Conservation (phyloP, 1,140 invertebrate genomes). For the Zaprionus gabonicus region DNA sequence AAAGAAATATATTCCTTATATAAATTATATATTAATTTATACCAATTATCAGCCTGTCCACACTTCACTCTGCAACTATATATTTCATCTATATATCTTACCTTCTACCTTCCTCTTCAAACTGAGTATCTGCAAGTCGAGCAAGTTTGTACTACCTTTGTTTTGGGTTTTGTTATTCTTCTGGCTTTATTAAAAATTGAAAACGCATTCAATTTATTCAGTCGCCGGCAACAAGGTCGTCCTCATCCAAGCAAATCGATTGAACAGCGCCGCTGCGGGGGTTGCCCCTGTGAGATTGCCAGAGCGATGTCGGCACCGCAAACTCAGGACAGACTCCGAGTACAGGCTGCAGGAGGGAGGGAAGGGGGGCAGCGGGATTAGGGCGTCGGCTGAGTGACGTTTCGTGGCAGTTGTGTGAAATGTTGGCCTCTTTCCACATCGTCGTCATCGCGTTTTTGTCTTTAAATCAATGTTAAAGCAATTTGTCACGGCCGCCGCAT, state of each 20-base stretch:
- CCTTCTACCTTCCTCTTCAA: not conserved
- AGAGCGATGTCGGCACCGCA: not conserved
- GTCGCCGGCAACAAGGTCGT: slow-evolving; percentile 68
- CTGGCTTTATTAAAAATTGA: slow-evolving; percentile 79
- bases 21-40: too few relatives aligned
- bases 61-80: too few relatives aligned
- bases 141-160: not conserved
- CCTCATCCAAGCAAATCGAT: slow-evolving; percentile 65
- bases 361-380: slow-evolving; percentile 48
- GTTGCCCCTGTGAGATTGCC: slow-evolving; percentile 24
- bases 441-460: slow-evolving; percentile 54
- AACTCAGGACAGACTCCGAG: not conserved
- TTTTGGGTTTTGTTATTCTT: slow-evolving; percentile 40
- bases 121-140: slow-evolving; percentile 25
- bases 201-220: slow-evolving; percentile 83
- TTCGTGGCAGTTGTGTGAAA: slow-evolving; percentile 81
- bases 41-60: too few relatives aligned
- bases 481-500: slow-evolving; percentile 72
- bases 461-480: slow-evolving; percentile 81
- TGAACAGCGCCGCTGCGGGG: slow-evolving; percentile 51
- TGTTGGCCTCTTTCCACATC: slow-evolving; percentile 20
- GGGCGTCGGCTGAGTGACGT: slow-evolving; percentile 78
- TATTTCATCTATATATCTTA: too few relatives aligned
- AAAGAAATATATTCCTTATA: too few relatives aligned
- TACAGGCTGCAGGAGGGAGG: not conserved